Evolutionary conservation across 2,797 vertebrate species (phyloP).

Genomic region (Adrianichthys oophorus): DNA sequence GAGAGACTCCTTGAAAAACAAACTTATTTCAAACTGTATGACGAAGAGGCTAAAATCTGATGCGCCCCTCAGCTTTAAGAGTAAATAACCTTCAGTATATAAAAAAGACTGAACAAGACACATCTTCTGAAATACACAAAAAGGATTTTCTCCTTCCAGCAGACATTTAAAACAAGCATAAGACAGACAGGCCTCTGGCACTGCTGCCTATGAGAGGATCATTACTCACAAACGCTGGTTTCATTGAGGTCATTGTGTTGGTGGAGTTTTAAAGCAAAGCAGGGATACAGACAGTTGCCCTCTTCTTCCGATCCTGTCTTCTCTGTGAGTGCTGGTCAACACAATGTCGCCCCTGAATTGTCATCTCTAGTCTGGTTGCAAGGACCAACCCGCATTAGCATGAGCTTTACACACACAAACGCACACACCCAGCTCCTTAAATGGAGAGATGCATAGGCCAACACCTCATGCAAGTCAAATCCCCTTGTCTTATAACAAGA

Average conservation of each 20-base stretch:
- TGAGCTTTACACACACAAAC: constrained; percentile 48
- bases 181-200: constrained; percentile 31
- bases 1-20: constrained; percentile 26
- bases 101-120: constrained; percentile 20
- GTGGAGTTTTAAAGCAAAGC: constrained; percentile 33
- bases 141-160: constrained; percentile 31
- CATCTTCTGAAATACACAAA: neutral
- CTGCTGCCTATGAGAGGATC: constrained; percentile 52
- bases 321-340: constrained; percentile 50
- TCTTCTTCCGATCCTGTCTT: constrained; percentile 40
- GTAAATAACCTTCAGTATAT: constrained; percentile 17
- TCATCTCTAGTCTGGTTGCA: constrained; percentile 69
- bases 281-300: constrained; percentile 43
- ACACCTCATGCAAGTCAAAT: constrained; percentile 72
- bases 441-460: constrained; percentile 65
- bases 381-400: constrained; percentile 68
- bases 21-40: neutral
- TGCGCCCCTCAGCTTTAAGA: constrained; percentile 3
- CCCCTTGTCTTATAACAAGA: constrained; percentile 56
- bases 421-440: constrained; percentile 51
- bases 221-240: constrained; percentile 81
- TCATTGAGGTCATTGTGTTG: constrained; percentile 65
- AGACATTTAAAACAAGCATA: constrained; percentile 31
- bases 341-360: constrained; percentile 69
- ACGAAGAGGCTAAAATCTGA: neutral